Percentiles rank a stretch among this genome's conserved stretches.
Evolutionary conservation across 2,113 vertebrate species (phyloP).

Genomic region (Ifrita kowaldi): DNA sequence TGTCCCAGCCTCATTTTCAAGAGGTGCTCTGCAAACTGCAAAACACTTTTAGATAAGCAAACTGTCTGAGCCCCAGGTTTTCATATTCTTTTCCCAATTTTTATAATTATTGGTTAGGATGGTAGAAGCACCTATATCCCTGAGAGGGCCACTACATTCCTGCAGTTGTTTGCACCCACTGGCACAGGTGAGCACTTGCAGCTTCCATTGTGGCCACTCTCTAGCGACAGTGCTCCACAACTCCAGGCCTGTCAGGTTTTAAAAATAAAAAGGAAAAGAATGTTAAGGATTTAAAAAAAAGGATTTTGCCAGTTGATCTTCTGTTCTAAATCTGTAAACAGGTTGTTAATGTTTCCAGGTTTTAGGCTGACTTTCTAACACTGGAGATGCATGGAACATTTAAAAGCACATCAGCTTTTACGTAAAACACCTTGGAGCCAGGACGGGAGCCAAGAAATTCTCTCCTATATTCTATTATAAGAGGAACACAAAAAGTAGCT

Average conservation of each 20-base stretch:
- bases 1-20: background rate
- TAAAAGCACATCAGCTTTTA: background rate
- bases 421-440: background rate
- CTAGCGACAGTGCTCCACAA: background rate
- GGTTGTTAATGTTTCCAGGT: background rate
- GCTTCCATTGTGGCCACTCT: background rate
- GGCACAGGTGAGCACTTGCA: background rate
- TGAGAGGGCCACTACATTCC: background rate
- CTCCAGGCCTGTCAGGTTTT: background rate
- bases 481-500: background rate
- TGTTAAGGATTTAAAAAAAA: background rate
- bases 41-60: background rate
- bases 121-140: background rate
- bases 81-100: background rate
- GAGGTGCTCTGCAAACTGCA: background rate
- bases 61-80: background rate
- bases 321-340: background rate
- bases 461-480: background rate
- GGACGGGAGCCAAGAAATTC: background rate
- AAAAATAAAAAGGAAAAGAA: background rate
- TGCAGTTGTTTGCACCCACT: background rate
- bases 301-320: background rate
- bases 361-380: background rate
- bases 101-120: background rate
- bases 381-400: background rate